A percentile compares a stretch with the other conserved stretches of the same genome.
Evolutionary conservation across 2,113 vertebrate species (phyloP).

Genomic region (Erinaceus europaeus): DNA sequence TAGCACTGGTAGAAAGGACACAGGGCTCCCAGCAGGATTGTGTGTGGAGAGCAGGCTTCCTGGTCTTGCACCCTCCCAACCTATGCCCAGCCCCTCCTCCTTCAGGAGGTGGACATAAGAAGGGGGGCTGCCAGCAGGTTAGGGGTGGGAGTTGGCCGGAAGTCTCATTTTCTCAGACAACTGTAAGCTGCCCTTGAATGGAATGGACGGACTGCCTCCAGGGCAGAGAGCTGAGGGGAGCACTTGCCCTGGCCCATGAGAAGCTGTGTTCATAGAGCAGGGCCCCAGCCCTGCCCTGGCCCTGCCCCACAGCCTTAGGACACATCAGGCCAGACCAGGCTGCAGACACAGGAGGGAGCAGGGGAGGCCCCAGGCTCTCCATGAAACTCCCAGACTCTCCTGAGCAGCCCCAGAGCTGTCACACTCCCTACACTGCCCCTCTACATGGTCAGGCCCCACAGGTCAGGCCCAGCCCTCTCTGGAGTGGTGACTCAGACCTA

Average conservation of each 20-base stretch:
- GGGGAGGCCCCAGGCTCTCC: background rate
- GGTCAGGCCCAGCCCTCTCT: background rate
- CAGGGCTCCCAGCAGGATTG: background rate
- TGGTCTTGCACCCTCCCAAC: background rate
- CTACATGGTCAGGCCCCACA: accelerated
- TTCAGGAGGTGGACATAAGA: background rate
- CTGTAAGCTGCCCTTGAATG: background rate
- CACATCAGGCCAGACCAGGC: background rate
- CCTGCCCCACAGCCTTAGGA: background rate
- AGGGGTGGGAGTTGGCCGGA: background rate
- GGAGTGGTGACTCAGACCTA: background rate
- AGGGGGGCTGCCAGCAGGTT: background rate
- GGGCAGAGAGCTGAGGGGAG: background rate
- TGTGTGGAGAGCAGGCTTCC: accelerated
- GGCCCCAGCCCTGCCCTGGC: no score
- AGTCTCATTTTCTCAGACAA: background rate
- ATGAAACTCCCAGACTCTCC: background rate
- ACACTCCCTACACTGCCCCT: accelerated
- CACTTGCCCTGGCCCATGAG: background rate
- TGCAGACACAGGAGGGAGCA: background rate
- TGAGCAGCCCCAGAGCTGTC: background rate
- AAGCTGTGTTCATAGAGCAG: background rate
- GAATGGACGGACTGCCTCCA: background rate
- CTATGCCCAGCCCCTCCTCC: background rate
- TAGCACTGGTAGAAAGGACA: background rate